Percentiles rank a stretch among this genome's conserved stretches.
These are phyloP conservation scores for Zeuzera pyrina DNA, from an alignment of 2,888 invertebrate genomes.

Conservation along the genomic window DNA sequence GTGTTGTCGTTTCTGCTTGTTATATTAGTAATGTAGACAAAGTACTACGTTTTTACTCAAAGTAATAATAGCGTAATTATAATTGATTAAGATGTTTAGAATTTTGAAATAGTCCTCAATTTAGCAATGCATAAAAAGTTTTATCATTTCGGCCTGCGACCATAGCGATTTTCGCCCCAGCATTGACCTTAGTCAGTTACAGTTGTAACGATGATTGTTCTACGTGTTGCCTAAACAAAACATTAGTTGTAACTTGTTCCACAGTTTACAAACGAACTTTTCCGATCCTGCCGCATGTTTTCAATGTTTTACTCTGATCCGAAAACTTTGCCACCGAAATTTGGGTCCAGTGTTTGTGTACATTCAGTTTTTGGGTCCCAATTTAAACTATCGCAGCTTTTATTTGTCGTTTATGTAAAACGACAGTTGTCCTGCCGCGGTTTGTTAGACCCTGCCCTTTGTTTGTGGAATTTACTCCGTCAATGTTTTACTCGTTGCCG, in stretches of 20 bases:
- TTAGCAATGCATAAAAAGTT: too few relatives aligned
- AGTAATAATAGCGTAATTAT: too few relatives aligned
- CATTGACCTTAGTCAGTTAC: slow-evolving; percentile 1
- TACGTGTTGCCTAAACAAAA: slow-evolving; percentile 12
- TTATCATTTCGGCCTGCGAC: too few relatives aligned
- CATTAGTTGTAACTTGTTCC: slow-evolving; percentile 31
- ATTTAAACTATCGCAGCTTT: slow-evolving; percentile 68
- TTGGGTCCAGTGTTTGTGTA: slow-evolving; percentile 55
- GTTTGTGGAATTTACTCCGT: slow-evolving; percentile 53
- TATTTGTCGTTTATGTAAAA: slow-evolving; percentile 69
- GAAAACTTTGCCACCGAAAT: slow-evolving; percentile 46
- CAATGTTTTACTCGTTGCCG: slow-evolving; percentile 41
- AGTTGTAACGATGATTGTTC: slow-evolving; percentile 8
- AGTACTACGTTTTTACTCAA: too few relatives aligned
- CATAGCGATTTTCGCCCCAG: neutral
- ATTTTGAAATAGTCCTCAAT: too few relatives aligned
- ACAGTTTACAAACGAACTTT: slow-evolving; percentile 44
- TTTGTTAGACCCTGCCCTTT: slow-evolving; percentile 41
- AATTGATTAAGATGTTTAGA: too few relatives aligned
- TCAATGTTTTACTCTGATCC: slow-evolving; percentile 49
- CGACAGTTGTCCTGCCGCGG: slow-evolving; percentile 55
- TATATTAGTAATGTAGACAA: too few relatives aligned
- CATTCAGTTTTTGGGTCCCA: slow-evolving; percentile 64
- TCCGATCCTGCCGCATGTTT: slow-evolving; percentile 46
- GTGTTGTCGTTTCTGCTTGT: too few relatives aligned